Percentiles rank a stretch among this genome's conserved stretches.
These are phyloP conservation scores for Zoanthus sansibaricus DNA, from an alignment of 92 coral and sea anemone genomes.

Conservation along the genomic window DNA sequence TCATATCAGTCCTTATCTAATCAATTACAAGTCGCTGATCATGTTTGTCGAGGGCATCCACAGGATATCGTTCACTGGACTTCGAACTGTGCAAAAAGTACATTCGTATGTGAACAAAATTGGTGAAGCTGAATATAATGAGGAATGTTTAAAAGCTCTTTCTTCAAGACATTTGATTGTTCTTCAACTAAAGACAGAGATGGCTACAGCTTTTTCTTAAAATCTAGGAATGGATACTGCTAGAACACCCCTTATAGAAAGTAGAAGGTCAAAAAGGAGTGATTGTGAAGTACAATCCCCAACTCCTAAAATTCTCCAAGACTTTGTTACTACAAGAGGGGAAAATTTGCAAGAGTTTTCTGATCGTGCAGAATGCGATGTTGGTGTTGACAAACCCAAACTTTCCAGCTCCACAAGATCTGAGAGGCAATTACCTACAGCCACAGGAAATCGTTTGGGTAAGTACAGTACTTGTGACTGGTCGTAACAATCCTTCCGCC, in stretches of 20 bases:
- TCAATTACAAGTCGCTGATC: no score
- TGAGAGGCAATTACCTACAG: not conserved
- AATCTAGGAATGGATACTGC: slow-evolving; percentile 18
- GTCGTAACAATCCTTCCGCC: no score
- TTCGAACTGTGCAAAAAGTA: no score
- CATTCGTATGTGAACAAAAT: no score
- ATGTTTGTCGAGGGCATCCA: not conserved
- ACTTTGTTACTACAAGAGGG: not conserved
- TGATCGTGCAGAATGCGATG: not conserved
- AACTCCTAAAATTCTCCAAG: slow-evolving; percentile 23
- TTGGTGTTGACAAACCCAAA: no score
- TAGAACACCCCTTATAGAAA: slow-evolving; percentile 18
- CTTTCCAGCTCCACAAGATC: not conserved
- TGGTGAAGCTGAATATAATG: no score
- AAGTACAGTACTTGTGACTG: not conserved
- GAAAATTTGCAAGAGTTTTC: not conserved
- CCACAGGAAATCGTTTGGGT: slow-evolving; percentile 19
- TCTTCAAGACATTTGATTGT: not conserved
- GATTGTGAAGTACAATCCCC: slow-evolving; percentile 20
- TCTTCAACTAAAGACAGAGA: not conserved
- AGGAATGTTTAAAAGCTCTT: not conserved
- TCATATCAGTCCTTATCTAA: no score
- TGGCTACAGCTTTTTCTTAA: not conserved
- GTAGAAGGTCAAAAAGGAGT: not conserved
- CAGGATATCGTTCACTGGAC: no score